phyloP scores from a whole-genome alignment of 2,888 invertebrate genomes.

The Mamestra brassicae region DNA sequence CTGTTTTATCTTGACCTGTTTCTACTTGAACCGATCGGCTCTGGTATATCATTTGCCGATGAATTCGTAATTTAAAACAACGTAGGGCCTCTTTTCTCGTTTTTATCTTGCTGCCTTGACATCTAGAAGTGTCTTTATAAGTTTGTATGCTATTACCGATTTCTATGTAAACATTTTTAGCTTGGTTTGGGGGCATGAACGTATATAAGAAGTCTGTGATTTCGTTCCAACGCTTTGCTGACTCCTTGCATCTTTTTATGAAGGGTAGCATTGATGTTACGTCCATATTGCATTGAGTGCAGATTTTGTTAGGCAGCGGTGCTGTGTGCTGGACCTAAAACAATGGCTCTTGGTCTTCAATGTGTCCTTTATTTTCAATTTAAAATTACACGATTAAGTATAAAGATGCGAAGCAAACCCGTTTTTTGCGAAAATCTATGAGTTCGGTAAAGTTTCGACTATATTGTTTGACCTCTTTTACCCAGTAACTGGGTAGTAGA shows the following conservation, averaged over 20 bases:
- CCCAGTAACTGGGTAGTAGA: not conserved
- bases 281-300: slow-evolving; percentile 69
- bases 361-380: slow-evolving; percentile 25
- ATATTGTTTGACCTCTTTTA: too few species aligned
- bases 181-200: slow-evolving; percentile 55
- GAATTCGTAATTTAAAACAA: slow-evolving; percentile 53
- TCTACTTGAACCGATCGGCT: slow-evolving; percentile 13
- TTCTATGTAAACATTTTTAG: slow-evolving; percentile 70
- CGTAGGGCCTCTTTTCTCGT: slow-evolving; percentile 55
- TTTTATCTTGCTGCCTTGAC: slow-evolving; percentile 50
- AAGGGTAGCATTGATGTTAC: slow-evolving; percentile 70
- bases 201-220: slow-evolving; percentile 65
- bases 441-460: not conserved
- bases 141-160: slow-evolving; percentile 58
- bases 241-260: slow-evolving; percentile 71
- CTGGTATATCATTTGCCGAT: slow-evolving; percentile 25
- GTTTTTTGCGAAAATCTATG: not conserved
- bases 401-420: not conserved
- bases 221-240: slow-evolving; percentile 71
- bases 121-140: slow-evolving; percentile 54
- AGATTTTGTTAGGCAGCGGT: slow-evolving; percentile 73
- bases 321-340: slow-evolving; percentile 78
- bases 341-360: slow-evolving; percentile 69
- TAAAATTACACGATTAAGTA: slow-evolving; percentile 1
- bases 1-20: slow-evolving; percentile 5